A percentile compares a stretch with the other conserved stretches of the same genome.
Evolutionary conservation across 2,113 vertebrate genomes (phyloP).

Genomic region (Scartelaos histophorus): DNA sequence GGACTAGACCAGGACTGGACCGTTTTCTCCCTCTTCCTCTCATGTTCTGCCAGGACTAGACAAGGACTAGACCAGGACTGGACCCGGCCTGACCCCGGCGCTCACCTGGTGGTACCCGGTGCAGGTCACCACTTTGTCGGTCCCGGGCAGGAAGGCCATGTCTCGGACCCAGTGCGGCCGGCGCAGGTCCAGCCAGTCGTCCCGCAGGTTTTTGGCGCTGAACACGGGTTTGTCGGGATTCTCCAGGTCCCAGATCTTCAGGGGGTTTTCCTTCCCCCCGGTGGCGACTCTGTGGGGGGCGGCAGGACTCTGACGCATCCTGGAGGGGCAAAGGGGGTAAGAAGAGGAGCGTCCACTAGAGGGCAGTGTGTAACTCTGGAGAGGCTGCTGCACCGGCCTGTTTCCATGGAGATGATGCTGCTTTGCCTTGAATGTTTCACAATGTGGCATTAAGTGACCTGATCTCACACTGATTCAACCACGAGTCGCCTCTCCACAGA

Average conservation of each 20-base stretch:
- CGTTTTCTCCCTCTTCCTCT: no score
- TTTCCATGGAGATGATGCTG: no score
- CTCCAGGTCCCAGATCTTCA: conserved; percentile 90
- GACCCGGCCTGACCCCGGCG: background rate
- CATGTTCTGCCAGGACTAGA: no score
- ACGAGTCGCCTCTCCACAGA: no score
- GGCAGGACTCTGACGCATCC: conserved; percentile 80
- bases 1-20: no score
- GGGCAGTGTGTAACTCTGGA: no score
- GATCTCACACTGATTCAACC: no score
- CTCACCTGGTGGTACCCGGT: conserved; percentile 85
- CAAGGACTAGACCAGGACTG: background rate
- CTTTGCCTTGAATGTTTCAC: no score
- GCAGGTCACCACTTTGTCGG: conserved; percentile 86
- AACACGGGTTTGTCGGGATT: conserved; percentile 79
- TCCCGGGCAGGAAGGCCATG: conserved; percentile 84
- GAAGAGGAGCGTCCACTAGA: no score
- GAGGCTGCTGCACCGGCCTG: no score
- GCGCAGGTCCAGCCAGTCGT: conserved; percentile 86
- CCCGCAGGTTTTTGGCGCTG: conserved; percentile 84
- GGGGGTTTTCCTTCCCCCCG: conserved; percentile 84
- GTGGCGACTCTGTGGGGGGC: conserved; percentile 76
- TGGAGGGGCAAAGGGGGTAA: no score
- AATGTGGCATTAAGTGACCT: no score
- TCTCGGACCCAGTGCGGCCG: conserved; percentile 86